These are phyloP conservation scores for Herpetotheres cachinnans DNA, from an alignment of 2,113 vertebrate genomes.

Conservation along the genomic window DNA sequence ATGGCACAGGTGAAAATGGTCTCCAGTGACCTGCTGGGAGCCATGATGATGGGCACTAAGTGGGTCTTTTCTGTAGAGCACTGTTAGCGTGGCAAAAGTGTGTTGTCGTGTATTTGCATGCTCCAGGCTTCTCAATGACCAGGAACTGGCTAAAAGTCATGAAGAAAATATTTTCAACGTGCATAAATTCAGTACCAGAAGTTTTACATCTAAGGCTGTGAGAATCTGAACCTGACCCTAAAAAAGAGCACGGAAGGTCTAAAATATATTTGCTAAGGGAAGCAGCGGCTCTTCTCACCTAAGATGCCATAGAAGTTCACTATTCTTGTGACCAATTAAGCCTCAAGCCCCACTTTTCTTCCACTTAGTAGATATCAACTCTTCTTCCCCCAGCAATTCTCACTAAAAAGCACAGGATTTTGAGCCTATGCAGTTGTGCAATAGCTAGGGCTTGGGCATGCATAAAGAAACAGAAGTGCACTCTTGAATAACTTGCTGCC, in stretches of 20 bases:
- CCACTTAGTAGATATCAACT: not conserved
- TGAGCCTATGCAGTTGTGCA: not conserved
- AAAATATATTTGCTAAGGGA: not conserved
- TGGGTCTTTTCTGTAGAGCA: not conserved
- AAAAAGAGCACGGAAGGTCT: not conserved
- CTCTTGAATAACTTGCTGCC: not conserved
- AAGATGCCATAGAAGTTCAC: not conserved
- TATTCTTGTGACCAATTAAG: not conserved
- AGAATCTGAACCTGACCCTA: not conserved
- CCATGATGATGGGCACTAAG: not conserved
- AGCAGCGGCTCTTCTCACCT: not conserved
- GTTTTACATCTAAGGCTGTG: not conserved
- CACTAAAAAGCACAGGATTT: not conserved
- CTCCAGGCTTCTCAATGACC: not conserved
- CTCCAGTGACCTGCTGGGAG: not conserved
- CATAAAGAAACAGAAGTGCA: not conserved
- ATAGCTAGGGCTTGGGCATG: not conserved
- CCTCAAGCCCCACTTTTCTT: not conserved
- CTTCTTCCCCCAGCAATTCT: not conserved
- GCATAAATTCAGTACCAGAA: not conserved
- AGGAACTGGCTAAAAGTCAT: not conserved
- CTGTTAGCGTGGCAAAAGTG: not conserved
- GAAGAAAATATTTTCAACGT: not conserved
- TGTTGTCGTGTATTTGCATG: not conserved
- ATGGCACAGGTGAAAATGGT: not conserved